Evolutionary conservation across 2,113 vertebrate species (phyloP).

Genomic region (Propithecus coquereli): DNA sequence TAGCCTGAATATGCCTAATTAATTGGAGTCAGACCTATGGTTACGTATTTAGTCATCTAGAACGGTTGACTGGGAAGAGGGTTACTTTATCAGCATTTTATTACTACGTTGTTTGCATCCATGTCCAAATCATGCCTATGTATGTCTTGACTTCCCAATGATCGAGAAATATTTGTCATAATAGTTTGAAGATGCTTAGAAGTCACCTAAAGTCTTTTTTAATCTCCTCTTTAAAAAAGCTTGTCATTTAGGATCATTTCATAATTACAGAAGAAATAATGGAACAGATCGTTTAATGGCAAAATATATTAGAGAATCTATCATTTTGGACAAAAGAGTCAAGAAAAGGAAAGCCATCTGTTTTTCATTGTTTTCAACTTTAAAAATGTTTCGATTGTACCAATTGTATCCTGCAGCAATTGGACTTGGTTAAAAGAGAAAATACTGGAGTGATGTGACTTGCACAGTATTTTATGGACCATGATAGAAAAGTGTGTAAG

Average conservation of each 20-base stretch:
- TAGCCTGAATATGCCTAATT: background rate
- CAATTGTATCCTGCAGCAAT: background rate
- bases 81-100: background rate
- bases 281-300: background rate
- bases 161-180: background rate
- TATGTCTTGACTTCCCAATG: background rate
- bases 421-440: background rate
- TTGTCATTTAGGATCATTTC: background rate
- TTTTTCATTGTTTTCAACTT: background rate
- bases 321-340: background rate
- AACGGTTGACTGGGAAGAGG: background rate
- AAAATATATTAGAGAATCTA: background rate
- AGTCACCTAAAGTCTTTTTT: background rate
- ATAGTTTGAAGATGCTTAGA: slow-evolving; percentile 1
- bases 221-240: slow-evolving; percentile 31
- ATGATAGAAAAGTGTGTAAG: background rate
- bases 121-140: background rate
- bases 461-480: background rate
- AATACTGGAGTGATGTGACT: background rate
- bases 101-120: background rate
- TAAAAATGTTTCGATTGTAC: background rate
- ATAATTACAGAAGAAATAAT: background rate
- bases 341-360: background rate
- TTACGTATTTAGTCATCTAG: background rate
- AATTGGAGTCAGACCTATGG: background rate